Percentiles rank a stretch among this genome's conserved stretches.
Conservation (phyloP, 1,140 invertebrate genomes). For the Penaeus vannamei region DNA sequence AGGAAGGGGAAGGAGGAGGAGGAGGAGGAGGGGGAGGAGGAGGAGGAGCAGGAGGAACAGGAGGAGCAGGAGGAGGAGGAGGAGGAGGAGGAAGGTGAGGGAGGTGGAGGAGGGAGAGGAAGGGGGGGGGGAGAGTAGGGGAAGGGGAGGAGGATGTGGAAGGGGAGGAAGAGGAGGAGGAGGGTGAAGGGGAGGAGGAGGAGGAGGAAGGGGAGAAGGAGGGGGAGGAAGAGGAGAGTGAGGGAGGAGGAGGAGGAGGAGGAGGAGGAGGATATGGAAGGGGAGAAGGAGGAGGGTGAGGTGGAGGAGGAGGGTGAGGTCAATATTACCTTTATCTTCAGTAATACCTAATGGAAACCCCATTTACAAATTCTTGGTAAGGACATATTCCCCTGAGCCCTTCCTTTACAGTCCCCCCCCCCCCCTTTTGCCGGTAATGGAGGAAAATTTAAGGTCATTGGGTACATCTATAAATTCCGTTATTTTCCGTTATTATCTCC, state of each 20-base stretch:
- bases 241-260: neutral
- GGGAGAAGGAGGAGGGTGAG: neutral
- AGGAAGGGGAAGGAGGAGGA: neutral
- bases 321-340: too few species aligned
- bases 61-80: neutral
- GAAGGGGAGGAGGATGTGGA: neutral
- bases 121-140: accelerated
- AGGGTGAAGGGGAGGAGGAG: neutral
- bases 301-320: neutral
- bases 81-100: neutral
- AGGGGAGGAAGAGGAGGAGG: neutral
- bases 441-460: too few species aligned
- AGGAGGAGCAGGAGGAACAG: neutral
- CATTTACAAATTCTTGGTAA: too few species aligned
- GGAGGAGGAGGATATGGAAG: neutral
- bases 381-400: too few species aligned
- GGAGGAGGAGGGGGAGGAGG: neutral
- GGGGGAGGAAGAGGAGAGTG: neutral
- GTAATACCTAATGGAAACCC: too few species aligned
- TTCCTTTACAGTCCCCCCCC: too few species aligned
- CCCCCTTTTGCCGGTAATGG: too few species aligned
- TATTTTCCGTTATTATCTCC: too few species aligned
- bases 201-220: neutral
- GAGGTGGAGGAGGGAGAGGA: neutral
- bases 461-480: too few species aligned